Conservation (phyloP, 1,140 invertebrate genomes). For the Dryas iulia region DNA sequence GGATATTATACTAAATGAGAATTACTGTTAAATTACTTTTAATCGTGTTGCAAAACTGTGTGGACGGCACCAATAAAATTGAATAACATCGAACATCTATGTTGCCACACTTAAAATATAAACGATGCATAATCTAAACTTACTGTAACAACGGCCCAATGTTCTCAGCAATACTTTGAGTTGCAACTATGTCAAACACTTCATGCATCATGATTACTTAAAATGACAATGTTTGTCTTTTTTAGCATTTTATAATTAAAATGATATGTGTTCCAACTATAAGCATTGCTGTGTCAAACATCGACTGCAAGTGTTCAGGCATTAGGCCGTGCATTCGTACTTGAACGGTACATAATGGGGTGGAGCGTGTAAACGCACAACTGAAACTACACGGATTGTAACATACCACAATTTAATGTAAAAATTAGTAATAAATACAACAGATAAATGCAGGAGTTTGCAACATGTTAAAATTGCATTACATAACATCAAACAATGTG, state of each 20-base stretch:
- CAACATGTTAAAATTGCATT: constrained; percentile 80
- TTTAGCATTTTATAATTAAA: background rate
- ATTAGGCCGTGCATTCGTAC: constrained; percentile 35
- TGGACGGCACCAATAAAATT: constrained; percentile 19
- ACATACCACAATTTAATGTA: constrained; percentile 82
- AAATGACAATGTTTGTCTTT: background rate
- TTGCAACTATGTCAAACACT: constrained; percentile 28
- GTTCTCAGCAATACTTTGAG: constrained; percentile 43
- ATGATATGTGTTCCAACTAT: constrained; percentile 31
- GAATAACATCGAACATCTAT: constrained; percentile 30
- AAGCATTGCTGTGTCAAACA: constrained; percentile 43
- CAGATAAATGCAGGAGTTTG: constrained; percentile 82
- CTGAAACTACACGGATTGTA: constrained; percentile 80
- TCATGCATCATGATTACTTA: constrained; percentile 18
- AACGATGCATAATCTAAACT: constrained; percentile 29
- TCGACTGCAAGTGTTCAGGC: constrained; percentile 30
- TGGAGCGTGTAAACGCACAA: constrained; percentile 65
- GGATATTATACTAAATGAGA: background rate
- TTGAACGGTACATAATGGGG: constrained; percentile 44
- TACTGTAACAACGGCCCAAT: constrained; percentile 26
- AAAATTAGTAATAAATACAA: constrained; percentile 83
- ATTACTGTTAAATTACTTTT: background rate
- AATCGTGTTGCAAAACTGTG: constrained; percentile 26
- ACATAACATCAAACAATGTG: constrained; percentile 81
- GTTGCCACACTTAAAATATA: constrained; percentile 29